These are phyloP conservation scores for Notechis scutatus DNA, from an alignment of 2,113 vertebrate species.

Conservation along the genomic window DNA sequence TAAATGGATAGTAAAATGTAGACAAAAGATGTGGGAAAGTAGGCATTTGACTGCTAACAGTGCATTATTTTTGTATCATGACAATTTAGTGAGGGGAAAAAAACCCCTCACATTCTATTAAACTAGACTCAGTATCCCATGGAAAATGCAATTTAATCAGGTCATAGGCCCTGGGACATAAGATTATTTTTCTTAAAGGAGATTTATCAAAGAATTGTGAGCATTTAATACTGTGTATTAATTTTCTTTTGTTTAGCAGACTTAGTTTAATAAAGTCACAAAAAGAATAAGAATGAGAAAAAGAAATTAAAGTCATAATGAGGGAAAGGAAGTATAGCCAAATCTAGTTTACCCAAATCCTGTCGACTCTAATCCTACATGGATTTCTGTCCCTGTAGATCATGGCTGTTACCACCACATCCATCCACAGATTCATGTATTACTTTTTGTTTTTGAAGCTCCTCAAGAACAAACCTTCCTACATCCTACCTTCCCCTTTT, in stretches of 20 bases:
- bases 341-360: not conserved
- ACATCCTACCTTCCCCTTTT: not conserved
- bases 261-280: too few species aligned
- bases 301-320: not conserved
- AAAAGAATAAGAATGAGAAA: not conserved
- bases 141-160: slow-evolving; percentile 61
- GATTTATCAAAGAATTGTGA: not conserved
- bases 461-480: not conserved
- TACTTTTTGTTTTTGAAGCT: not conserved
- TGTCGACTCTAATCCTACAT: not conserved
- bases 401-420: not conserved
- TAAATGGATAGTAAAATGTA: slow-evolving; percentile 66
- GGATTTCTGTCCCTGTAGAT: not conserved
- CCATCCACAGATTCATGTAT: not conserved
- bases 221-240: not conserved
- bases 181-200: slow-evolving; percentile 24
- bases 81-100: slow-evolving; percentile 62
- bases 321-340: not conserved
- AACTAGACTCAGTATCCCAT: slow-evolving; percentile 56
- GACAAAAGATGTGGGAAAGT: slow-evolving; percentile 66
- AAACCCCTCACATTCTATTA: slow-evolving; percentile 65
- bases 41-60: slow-evolving; percentile 62
- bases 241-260: not conserved
- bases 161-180: slow-evolving; percentile 35
- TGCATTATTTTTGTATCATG: slow-evolving; percentile 65